Percentiles rank a stretch among this genome's conserved stretches.
Conservation (phyloP, 2,888 invertebrate genomes). For the Nomada fucata region DNA sequence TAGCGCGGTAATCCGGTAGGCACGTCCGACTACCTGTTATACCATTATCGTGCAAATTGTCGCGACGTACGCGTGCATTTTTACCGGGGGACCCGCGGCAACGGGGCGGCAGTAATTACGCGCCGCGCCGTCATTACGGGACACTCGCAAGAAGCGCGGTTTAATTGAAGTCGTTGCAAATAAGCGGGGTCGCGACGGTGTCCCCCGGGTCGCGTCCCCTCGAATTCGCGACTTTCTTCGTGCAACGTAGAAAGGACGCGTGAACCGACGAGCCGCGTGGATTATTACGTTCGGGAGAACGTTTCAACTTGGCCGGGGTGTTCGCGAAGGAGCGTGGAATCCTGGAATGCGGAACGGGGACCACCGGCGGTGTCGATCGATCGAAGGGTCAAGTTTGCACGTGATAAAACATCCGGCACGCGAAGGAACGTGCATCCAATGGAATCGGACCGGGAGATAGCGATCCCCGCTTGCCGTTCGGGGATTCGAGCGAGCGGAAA, state of each 20-base stretch:
- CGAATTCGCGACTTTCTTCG: conserved; percentile 13
- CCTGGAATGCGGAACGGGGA: no score
- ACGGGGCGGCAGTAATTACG: conserved; percentile 56
- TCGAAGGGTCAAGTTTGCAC: conserved; percentile 49
- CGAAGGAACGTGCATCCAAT: background rate
- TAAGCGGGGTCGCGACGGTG: conserved; percentile 31
- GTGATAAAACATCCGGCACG: conserved; percentile 24
- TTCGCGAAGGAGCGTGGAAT: background rate
- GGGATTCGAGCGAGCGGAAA: no score
- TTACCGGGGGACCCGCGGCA: conserved; percentile 3
- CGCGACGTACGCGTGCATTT: conserved; percentile 26
- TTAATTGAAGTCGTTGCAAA: conserved; percentile 67
- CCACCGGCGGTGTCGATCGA: no score
- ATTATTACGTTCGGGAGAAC: conserved; percentile 21
- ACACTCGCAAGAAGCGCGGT: conserved; percentile 40
- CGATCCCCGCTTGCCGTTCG: no score
- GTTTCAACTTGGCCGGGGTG: background rate
- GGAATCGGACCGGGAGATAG: no score
- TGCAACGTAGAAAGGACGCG: conserved; percentile 48
- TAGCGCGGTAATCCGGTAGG: conserved; percentile 43
- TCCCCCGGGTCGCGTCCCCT: conserved; percentile 1
- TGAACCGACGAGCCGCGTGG: conserved; percentile 26
- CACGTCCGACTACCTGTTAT: conserved; percentile 15
- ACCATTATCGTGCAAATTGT: conserved; percentile 52
- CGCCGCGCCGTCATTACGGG: conserved; percentile 50